Conservation (phyloP, 2,888 invertebrate genomes). For the Conomelus anceps region DNA sequence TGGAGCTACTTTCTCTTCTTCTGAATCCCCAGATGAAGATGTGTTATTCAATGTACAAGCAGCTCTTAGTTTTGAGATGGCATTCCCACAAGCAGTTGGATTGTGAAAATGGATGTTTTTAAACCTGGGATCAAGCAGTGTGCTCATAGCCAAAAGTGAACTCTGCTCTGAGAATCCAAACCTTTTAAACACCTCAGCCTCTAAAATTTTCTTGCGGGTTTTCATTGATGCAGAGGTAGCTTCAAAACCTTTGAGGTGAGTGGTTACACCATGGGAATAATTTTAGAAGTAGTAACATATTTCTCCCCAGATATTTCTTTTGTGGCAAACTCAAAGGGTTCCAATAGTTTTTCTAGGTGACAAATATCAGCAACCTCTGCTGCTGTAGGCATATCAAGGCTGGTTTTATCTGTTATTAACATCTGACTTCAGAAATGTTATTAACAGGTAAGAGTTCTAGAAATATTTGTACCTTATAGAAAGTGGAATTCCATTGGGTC, state of each 20-base stretch:
- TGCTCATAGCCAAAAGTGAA: conserved; percentile 9
- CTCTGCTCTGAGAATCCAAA: background rate
- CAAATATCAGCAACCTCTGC: background rate
- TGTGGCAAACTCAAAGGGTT: conserved; percentile 25
- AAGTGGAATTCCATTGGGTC: background rate
- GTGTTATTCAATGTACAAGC: background rate
- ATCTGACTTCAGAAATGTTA: background rate
- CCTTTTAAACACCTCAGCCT: background rate
- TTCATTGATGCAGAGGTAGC: background rate
- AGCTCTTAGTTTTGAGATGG: background rate
- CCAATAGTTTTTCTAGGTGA: conserved; percentile 3
- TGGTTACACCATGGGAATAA: conserved; percentile 23
- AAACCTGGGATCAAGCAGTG: conserved; percentile 23
- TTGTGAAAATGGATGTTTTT: conserved; percentile 25
- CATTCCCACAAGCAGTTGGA: background rate
- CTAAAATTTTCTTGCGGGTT: conserved; percentile 15
- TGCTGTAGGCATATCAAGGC: background rate
- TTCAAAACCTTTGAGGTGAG: background rate
- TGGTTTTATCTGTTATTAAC: background rate
- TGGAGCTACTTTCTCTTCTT: background rate
- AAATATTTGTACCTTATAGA: background rate
- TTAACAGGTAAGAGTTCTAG: background rate
- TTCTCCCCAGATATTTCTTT: conserved; percentile 22
- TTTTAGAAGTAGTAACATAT: conserved; percentile 25
- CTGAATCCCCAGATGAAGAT: background rate